Conservation (phyloP, 2,888 invertebrate genomes). For the Drosophila formosana region DNA sequence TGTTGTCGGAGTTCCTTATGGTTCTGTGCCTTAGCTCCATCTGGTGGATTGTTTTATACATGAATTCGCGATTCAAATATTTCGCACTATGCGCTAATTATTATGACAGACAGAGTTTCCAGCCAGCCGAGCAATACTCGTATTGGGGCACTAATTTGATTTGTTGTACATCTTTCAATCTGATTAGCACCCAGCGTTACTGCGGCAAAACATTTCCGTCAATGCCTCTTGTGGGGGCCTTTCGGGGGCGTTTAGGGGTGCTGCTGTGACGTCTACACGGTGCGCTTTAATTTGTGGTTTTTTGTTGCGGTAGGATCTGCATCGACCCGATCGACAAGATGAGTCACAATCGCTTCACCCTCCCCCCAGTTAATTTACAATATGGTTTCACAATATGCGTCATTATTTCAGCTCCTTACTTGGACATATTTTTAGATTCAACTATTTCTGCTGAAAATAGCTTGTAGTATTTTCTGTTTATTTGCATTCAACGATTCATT, state of each 20-base stretch:
- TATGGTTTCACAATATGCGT: constrained; percentile 14
- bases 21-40: constrained; percentile 53
- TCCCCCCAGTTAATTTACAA: not conserved
- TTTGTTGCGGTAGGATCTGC: constrained; percentile 63
- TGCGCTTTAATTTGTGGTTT: constrained; percentile 38
- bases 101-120: constrained; percentile 50
- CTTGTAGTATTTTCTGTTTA: not conserved
- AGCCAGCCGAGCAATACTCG: constrained; percentile 17
- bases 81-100: constrained; percentile 63
- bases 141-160: constrained; percentile 55
- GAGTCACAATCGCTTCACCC: constrained; percentile 31
- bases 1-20: constrained; percentile 47
- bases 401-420: constrained; percentile 1
- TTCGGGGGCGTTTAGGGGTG: constrained; percentile 15
- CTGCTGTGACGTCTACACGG: constrained; percentile 50
- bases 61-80: constrained; percentile 13
- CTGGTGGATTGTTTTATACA: constrained; percentile 51
- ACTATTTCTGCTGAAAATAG: constrained; percentile 23
- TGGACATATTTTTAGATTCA: not conserved
- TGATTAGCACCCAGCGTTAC: constrained; percentile 51
- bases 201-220: constrained; percentile 59
- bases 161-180: constrained; percentile 39
- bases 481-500: constrained; percentile 11
- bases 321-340: constrained; percentile 12
- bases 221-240: constrained; percentile 12